A percentile compares a stretch with the other conserved stretches of the same genome.
These are phyloP conservation scores for Drosophila yakuba DNA, from an alignment of 1,140 invertebrate species.

Conservation along the genomic window DNA sequence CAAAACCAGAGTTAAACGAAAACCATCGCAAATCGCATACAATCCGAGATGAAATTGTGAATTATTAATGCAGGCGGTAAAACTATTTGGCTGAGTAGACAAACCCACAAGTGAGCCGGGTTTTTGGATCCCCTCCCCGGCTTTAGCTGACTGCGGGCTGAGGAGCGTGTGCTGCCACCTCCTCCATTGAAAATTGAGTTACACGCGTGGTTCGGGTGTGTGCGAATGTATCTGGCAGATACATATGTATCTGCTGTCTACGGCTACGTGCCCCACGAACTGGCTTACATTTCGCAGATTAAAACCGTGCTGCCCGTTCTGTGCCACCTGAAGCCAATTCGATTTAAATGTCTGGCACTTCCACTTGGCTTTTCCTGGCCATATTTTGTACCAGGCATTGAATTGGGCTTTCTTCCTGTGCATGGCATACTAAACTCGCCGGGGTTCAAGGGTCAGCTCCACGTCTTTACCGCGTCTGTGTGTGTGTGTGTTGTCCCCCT, in stretches of 20 bases:
- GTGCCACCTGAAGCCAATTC: conserved; percentile 76
- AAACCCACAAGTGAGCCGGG: conserved; percentile 61
- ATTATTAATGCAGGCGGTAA: conserved; percentile 82
- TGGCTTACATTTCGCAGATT: conserved; percentile 70
- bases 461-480: conserved; percentile 6
- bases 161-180: conserved; percentile 58
- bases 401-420: conserved; percentile 56
- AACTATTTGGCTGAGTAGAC: conserved; percentile 81
- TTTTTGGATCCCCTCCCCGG: conserved; percentile 3
- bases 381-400: conserved; percentile 57
- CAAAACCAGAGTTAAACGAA: conserved; percentile 64
- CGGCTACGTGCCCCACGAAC: conserved; percentile 45
- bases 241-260: conserved; percentile 50
- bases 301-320: conserved; percentile 52
- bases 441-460: conserved; percentile 61
- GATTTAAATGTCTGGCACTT: conserved; percentile 81
- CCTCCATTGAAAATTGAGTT: conserved; percentile 81
- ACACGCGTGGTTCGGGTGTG: conserved; percentile 59
- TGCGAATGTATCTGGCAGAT: conserved; percentile 44
- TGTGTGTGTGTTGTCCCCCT: conserved; percentile 25
- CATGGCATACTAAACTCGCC: conserved; percentile 67
- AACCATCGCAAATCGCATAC: conserved; percentile 83
- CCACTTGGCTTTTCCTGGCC: conserved; percentile 76
- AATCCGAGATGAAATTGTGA: conserved; percentile 84
- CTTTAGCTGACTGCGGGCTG: conserved; percentile 1